phyloP scores from a whole-genome alignment of 2,113 vertebrate genomes.

The Phalacrocorax brasilianus region DNA sequence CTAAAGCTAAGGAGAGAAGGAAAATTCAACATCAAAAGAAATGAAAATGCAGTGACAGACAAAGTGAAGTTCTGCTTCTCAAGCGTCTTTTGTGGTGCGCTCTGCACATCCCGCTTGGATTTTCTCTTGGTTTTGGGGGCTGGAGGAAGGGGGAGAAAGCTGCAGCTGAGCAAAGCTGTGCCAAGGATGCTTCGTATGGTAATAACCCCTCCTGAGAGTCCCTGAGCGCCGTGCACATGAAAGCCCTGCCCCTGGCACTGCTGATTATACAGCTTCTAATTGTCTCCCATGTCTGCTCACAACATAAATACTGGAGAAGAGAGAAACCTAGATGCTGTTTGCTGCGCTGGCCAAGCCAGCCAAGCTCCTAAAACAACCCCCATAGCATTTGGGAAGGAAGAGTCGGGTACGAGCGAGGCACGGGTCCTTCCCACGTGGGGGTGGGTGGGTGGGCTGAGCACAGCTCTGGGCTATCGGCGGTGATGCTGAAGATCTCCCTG shows the following conservation, averaged over 20 bases:
- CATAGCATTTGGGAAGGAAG: not conserved
- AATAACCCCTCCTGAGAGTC: slow-evolving; percentile 62
- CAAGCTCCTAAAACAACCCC: not conserved
- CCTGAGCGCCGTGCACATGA: not conserved
- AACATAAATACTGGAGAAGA: slow-evolving; percentile 19
- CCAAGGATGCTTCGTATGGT: slow-evolving; percentile 65
- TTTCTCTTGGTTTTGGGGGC: slow-evolving; percentile 9
- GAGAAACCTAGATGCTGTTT: not conserved
- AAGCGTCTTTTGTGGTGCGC: not conserved
- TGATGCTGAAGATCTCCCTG: not conserved
- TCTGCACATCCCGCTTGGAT: not conserved
- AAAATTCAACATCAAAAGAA: slow-evolving; percentile 58
- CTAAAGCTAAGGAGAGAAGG: slow-evolving; percentile 19
- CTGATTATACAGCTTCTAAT: slow-evolving; percentile 67
- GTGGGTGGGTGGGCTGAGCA: not conserved
- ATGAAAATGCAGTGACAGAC: slow-evolving; percentile 25
- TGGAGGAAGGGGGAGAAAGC: slow-evolving; percentile 22
- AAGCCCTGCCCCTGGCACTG: slow-evolving; percentile 64
- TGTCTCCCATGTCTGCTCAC: slow-evolving; percentile 58
- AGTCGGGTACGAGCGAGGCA: accelerated
- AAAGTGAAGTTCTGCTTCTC: slow-evolving; percentile 32
- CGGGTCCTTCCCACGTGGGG: accelerated
- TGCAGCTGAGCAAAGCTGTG: slow-evolving; percentile 51
- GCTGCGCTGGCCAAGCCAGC: slow-evolving; percentile 1
- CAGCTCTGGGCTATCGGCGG: not conserved